Evolutionary conservation across 2,113 vertebrate genomes (phyloP).

Genomic region (Amia ocellicauda): DNA sequence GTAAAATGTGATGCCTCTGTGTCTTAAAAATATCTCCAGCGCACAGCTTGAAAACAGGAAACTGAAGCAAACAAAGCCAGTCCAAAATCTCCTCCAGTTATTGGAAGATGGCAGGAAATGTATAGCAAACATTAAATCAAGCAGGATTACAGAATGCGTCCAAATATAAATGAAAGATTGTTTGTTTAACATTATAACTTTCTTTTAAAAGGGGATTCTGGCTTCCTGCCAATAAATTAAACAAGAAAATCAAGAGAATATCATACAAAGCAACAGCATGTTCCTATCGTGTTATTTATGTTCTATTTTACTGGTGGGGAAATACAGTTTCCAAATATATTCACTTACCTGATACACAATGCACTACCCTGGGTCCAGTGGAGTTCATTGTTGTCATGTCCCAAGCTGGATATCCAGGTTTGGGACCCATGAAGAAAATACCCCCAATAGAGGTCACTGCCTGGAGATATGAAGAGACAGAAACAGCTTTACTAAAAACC

Average conservation of each 20-base stretch:
- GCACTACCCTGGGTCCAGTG: no score
- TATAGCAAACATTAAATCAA: constrained; percentile 50
- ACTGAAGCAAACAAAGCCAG: constrained; percentile 57
- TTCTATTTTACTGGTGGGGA: no score
- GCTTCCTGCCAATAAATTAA: constrained; percentile 30
- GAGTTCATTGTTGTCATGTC: no score
- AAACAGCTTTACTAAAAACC: no score
- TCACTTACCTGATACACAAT: no score
- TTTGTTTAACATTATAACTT: constrained; percentile 19
- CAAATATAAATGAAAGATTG: constrained; percentile 35
- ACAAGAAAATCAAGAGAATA: constrained; percentile 29
- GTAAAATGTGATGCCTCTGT: neutral
- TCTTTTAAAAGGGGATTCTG: constrained; percentile 23
- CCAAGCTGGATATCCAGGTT: no score
- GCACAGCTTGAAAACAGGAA: constrained; percentile 65
- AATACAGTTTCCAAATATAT: no score
- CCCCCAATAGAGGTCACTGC: no score
- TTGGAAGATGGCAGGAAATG: constrained; percentile 47
- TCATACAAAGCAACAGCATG: constrained; percentile 60
- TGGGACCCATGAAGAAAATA: no score
- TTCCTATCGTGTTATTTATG: no score
- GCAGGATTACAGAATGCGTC: constrained; percentile 18
- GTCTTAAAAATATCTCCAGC: constrained; percentile 34
- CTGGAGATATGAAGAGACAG: no score
- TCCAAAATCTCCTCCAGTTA: constrained; percentile 49